phyloP scores from a whole-genome alignment of 2,888 invertebrate genomes.

The Eristalis arbustorum region DNA sequence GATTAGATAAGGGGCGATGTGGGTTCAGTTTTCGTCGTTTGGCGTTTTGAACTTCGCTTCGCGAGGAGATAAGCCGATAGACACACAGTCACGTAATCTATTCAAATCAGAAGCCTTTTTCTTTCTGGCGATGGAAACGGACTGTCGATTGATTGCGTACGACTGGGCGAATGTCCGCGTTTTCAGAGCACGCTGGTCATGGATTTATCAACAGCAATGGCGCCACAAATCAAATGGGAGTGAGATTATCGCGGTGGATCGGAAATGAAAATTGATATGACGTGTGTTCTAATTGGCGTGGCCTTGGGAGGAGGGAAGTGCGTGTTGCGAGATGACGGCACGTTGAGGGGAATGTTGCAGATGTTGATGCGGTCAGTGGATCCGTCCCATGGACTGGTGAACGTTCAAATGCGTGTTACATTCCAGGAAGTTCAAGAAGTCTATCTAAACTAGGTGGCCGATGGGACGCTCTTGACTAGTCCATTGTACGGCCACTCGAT shows the following conservation, averaged over 20 bases:
- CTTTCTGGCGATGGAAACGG: neutral
- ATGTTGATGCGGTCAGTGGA: no score
- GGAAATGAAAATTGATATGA: neutral
- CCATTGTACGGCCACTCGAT: no score
- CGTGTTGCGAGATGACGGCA: no score
- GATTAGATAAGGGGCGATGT: slow-evolving; percentile 3
- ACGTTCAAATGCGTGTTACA: no score
- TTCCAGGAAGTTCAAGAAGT: no score
- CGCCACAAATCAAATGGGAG: neutral
- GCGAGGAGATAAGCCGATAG: neutral
- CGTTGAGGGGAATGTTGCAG: no score
- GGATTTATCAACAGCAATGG: neutral
- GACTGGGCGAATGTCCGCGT: neutral
- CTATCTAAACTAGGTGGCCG: no score
- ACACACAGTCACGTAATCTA: neutral
- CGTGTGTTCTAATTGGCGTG: neutral
- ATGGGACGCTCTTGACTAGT: no score
- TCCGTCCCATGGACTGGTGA: no score
- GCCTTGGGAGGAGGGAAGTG: no score
- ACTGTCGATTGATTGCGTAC: neutral
- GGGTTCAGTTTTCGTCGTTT: neutral
- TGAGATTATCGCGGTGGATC: neutral
- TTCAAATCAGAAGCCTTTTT: neutral
- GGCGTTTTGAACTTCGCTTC: neutral
- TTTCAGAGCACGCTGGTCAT: neutral